A percentile compares a stretch with the other conserved stretches of the same genome.
phyloP scores from a whole-genome alignment of 2,888 invertebrate species.

The Cantharis nigra region DNA sequence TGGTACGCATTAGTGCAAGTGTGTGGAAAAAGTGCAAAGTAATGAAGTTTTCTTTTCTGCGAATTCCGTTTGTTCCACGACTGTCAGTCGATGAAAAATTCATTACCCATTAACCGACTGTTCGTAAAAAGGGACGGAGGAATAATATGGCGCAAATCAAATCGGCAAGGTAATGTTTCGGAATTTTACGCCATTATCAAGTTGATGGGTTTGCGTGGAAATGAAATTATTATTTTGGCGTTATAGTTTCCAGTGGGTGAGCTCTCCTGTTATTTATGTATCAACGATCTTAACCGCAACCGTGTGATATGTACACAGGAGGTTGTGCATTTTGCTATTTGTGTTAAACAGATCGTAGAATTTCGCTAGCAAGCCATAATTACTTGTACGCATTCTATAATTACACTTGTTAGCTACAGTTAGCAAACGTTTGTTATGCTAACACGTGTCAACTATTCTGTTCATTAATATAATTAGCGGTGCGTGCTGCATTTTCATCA shows the following conservation, averaged over 20 bases:
- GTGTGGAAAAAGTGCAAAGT: neutral
- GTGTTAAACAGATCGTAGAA: constrained; percentile 16
- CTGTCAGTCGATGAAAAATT: neutral
- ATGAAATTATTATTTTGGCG: neutral
- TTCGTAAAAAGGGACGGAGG: neutral
- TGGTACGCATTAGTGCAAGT: neutral
- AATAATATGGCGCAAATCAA: neutral
- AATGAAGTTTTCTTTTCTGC: neutral
- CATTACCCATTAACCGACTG: neutral
- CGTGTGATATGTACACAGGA: constrained; percentile 10
- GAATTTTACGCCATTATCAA: neutral
- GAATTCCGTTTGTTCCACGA: neutral
- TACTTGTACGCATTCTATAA: constrained; percentile 21
- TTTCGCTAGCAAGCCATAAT: constrained; percentile 20
- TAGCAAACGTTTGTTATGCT: constrained; percentile 25
- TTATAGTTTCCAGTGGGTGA: neutral
- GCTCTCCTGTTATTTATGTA: constrained; percentile 5
- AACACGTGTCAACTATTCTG: constrained; percentile 26
- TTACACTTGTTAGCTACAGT: constrained; percentile 23
- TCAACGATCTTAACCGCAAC: constrained; percentile 9
- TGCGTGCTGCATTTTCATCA: constrained; percentile 8
- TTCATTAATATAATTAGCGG: constrained; percentile 24
- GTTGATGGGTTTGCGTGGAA: neutral
- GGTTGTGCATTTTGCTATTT: neutral
- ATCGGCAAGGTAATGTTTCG: neutral